Base-by-base conservation (phyloP, 2,888 invertebrate genomes). In the Mythimna albipuncta region DNA sequence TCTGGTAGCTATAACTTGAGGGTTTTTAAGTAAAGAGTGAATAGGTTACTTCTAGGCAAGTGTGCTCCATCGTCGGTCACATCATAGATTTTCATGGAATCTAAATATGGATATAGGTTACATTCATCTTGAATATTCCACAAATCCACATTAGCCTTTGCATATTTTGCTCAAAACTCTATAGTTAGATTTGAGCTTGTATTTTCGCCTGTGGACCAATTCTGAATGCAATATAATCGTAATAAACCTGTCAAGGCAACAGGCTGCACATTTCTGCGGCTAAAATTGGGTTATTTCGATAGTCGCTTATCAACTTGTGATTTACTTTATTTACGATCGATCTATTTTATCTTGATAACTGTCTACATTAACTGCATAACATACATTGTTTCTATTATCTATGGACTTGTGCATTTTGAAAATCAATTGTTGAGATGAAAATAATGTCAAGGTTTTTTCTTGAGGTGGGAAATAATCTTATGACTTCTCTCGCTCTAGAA, bases 191-290 rank as follows among this genome's bases (percentile, higher is more conserved):
- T 59, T 54, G 11, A 59, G n/a, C 16, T 11, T 19, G 35, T 47
- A 77, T 58, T 67, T 77, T 61, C 44, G 54, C 77, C 59, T 50
- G 2, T 47, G 47, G 38, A 21, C 26, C 38, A 54, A 50, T 69
- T 74, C 13, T 9, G 6, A 68, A 61, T 69, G 59, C 47, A 74
- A 61, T 47, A 54, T 67, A 38, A 59, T 54, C 19, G 59, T 67
- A 67, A 47, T 59, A 77, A 77, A 74, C 59, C 69, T 47, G 77
- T 61, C 59, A 59, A 67, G 44, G 59, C 68, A 76, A 65, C 35
- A 21, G 44, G 52, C 26, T 47, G 44, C 35, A 38, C 26, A 77
- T 77, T 67, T 61, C 47, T 74, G 38, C 7, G n/a, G n/a, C 52
- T 55, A 57, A 76, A 77, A 77, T 62, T 35, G 16, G 21, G 26